phyloP scores from a whole-genome alignment of 2,888 invertebrate species.

The Steinernema carpocapsae region DNA sequence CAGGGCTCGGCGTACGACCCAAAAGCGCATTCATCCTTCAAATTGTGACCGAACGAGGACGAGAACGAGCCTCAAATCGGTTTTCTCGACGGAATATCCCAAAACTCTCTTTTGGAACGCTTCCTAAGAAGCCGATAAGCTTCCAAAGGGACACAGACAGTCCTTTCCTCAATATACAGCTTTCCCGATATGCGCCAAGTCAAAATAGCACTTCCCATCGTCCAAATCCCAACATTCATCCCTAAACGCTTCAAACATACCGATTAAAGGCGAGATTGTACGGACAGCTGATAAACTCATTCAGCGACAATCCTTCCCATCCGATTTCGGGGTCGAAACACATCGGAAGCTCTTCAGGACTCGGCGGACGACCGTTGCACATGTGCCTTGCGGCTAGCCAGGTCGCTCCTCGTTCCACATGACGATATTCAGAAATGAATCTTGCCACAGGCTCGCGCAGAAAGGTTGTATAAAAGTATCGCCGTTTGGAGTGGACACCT shows the following conservation, averaged over 20 bases:
- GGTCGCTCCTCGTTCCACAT: conserved; percentile 81
- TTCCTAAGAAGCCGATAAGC: no score
- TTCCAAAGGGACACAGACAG: no score
- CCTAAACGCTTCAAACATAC: conserved; percentile 37
- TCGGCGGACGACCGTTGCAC: conserved; percentile 74
- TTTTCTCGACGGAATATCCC: no score
- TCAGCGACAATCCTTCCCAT: conserved; percentile 81
- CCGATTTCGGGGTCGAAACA: conserved; percentile 70
- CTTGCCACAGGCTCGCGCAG: conserved; percentile 89
- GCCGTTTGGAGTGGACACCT: conserved; percentile 69
- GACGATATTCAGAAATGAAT: conserved; percentile 93
- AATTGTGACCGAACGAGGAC: no score
- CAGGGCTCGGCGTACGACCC: no score
- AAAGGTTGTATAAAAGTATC: conserved; percentile 95
- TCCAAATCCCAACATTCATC: background rate
- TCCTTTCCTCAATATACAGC: no score
- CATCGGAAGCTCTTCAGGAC: conserved; percentile 80
- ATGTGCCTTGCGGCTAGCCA: conserved; percentile 70
- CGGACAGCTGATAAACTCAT: conserved; percentile 87
- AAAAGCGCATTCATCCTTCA: no score
- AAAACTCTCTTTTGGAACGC: no score
- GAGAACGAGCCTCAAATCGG: no score
- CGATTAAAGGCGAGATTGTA: conserved; percentile 93
- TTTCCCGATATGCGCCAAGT: no score
- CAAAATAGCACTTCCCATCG: no score